Conservation (phyloP, 2,113 vertebrate genomes). For the Myrmophylax atrothorax region DNA sequence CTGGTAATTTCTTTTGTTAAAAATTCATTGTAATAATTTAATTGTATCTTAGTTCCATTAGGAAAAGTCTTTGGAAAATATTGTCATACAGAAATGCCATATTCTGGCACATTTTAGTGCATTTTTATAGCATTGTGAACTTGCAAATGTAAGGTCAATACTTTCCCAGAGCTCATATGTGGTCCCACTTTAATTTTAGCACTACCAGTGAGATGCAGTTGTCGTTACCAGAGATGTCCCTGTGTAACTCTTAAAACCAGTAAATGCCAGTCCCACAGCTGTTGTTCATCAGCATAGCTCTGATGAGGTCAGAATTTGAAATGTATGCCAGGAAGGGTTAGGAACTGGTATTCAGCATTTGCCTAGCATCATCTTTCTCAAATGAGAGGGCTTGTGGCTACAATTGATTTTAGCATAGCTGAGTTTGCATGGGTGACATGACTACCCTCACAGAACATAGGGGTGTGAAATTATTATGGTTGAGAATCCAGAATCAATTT, state of each 20-base stretch:
- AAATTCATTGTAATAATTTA: background rate
- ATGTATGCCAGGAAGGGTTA: background rate
- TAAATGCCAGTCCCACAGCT: background rate
- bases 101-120: background rate
- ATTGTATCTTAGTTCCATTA: background rate
- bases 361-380: background rate
- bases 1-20: background rate
- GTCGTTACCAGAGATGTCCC: background rate
- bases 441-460: background rate
- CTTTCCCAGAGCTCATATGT: constrained; percentile 36
- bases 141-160: constrained; percentile 42
- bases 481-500: background rate
- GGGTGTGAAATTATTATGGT: background rate
- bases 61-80: background rate
- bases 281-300: background rate
- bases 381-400: background rate
- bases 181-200: constrained; percentile 63
- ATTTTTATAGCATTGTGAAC: constrained; percentile 37
- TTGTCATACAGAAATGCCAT: background rate
- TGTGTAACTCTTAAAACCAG: constrained; percentile 1
- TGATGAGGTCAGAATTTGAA: constrained; percentile 1
- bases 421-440: background rate
- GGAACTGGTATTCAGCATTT: background rate
- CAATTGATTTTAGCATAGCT: background rate
- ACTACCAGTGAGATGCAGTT: background rate